phyloP scores from a whole-genome alignment of 2,797 vertebrate species.

The Agapornis canus region DNA sequence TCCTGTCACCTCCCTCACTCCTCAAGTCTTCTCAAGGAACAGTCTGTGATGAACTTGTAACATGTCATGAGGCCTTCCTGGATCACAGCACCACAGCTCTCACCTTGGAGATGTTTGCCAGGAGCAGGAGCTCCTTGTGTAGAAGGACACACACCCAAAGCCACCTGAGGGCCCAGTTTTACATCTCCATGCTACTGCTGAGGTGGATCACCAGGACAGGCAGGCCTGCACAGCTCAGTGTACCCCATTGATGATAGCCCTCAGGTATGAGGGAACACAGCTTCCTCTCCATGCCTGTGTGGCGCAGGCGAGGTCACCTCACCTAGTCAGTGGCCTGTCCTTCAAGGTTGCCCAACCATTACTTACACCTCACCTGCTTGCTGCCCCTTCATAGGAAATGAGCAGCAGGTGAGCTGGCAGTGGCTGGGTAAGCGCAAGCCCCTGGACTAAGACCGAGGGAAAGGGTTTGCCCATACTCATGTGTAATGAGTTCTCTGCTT shows the following conservation, averaged over 20 bases:
- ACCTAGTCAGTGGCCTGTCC: neutral
- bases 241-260: rapidly evolving
- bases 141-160: neutral
- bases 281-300: neutral
- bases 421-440: rapidly evolving
- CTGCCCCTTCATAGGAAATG: neutral
- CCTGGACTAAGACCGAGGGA: rapidly evolving
- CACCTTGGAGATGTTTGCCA: neutral
- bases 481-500: neutral
- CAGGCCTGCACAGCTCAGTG: rapidly evolving
- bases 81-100: rapidly evolving
- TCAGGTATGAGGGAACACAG: neutral
- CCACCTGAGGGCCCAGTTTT: rapidly evolving
- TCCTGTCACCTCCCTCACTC: neutral
- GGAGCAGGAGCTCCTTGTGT: neutral
- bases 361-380: neutral
- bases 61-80: neutral
- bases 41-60: neutral
- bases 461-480: rapidly evolving
- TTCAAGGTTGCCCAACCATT: rapidly evolving
- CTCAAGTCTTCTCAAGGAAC: rapidly evolving
- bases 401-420: neutral
- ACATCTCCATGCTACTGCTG: rapidly evolving
- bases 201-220: neutral
- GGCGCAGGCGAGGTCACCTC: rapidly evolving